Evolutionary conservation across 2,797 vertebrate genomes (phyloP).

Genomic region (Euthynnus affinis): DNA sequence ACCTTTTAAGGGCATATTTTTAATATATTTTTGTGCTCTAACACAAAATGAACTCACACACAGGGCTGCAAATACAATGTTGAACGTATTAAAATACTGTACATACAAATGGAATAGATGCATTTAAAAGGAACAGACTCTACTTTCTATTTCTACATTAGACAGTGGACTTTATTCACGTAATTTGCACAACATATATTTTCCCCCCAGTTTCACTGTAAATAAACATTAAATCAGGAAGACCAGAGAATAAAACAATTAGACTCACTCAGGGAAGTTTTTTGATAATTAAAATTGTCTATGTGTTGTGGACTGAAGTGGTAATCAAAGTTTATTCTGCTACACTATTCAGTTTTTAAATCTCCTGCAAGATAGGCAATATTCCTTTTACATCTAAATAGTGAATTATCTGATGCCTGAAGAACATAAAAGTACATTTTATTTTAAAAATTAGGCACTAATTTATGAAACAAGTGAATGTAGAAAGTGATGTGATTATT

Average conservation of each 20-base stretch:
- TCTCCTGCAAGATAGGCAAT: not conserved
- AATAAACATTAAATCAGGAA: not conserved
- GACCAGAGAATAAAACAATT: not conserved
- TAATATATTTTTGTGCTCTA: not conserved
- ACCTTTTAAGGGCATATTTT: not conserved
- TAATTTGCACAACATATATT: not conserved
- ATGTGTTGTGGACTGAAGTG: not conserved
- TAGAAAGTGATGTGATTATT: not conserved
- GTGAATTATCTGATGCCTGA: not conserved
- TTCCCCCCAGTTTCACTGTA: slow-evolving; percentile 4
- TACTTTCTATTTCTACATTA: slow-evolving; percentile 9
- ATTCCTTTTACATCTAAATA: not conserved
- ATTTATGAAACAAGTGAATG: not conserved
- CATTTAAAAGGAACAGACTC: not conserved
- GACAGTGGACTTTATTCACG: not conserved
- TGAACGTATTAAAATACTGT: slow-evolving; percentile 5
- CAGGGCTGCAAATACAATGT: not conserved
- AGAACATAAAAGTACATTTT: not conserved
- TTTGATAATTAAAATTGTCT: not conserved
- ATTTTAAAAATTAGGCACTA: not conserved
- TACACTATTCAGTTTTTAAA: not conserved
- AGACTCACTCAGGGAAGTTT: slow-evolving; percentile 2
- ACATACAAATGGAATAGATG: not conserved
- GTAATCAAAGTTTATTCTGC: slow-evolving; percentile 6
- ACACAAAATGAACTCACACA: not conserved